phyloP scores from a whole-genome alignment of 2,797 vertebrate genomes.

The Liparis tanakae region DNA sequence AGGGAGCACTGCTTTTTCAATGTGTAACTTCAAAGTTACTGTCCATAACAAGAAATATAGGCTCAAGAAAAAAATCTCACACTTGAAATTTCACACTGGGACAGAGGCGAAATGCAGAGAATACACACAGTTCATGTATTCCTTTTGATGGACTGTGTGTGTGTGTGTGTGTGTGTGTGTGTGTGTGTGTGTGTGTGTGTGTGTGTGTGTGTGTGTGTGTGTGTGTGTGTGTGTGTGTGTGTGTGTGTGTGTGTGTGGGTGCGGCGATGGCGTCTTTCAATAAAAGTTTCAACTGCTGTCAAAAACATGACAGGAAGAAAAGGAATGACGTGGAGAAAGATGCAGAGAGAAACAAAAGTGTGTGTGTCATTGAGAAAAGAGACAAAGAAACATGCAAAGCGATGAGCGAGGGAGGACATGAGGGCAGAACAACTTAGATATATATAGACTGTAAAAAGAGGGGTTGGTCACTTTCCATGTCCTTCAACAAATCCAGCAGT shows the following conservation, averaged over 20 bases:
- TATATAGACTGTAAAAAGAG: constrained; percentile 11
- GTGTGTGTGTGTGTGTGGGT: constrained; percentile 1
- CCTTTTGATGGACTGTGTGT: constrained; percentile 53
- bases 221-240: neutral
- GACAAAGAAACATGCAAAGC: constrained; percentile 34
- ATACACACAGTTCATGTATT: constrained; percentile 59
- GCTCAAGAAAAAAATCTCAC: constrained; percentile 24
- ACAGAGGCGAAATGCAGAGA: constrained; percentile 32
- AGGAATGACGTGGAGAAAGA: constrained; percentile 32
- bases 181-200: neutral
- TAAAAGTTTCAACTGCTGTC: constrained; percentile 59
- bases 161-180: neutral
- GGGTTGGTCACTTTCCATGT: constrained; percentile 3
- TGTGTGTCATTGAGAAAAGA: constrained; percentile 27
- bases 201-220: neutral
- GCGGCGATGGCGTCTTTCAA: constrained; percentile 54
- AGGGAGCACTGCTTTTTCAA: constrained; percentile 45
- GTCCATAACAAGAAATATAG: constrained; percentile 42
- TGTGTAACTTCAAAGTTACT: constrained; percentile 58
- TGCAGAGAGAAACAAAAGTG: constrained; percentile 33
- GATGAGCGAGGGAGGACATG: constrained; percentile 38
- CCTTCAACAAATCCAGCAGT: constrained; percentile 2
- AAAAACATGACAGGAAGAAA: constrained; percentile 43
- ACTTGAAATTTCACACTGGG: constrained; percentile 42
- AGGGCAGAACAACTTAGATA: constrained; percentile 19